Base-by-base conservation (phyloP, 2,888 invertebrate species). In the Pterobdella sp. region DNA sequence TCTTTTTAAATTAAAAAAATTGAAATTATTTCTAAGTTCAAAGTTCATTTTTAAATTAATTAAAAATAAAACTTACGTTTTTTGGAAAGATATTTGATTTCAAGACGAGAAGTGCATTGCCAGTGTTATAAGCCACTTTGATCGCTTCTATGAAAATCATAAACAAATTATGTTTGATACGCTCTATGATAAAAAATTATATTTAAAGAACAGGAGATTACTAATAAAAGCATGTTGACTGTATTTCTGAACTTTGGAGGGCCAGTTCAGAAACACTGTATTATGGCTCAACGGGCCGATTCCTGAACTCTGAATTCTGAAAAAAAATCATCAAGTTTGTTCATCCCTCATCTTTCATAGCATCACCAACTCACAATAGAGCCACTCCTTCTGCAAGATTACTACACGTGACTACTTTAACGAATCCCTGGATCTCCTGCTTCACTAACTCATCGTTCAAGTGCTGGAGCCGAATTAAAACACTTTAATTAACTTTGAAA, bases 361-460 rank as follows among this genome's bases (percentile, higher is more conserved):
- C n/a, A n/a, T 29, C 18, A 22, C 2, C 18, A 31, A 75, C 77
- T 76, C 86, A 92, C 90, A 93, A 87, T 80, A 92, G 90, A 78
- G 91, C 91, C 56, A 80, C 66, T 10, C 79, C 78, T 36, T 78
- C 77, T 31, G 70, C 73, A 34, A 79, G 36, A 72, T 78, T 74
- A 29, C 70, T 74, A 10, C 78, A 74, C 22, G 76, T 72, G 66
- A 78, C 72, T 2, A 78, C 77, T 68, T 79, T 79, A 26, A 77
- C 76, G 72, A 79, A 79, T 18, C 79, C 79, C 72, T 78, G 78
- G 10, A 77, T 77, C 42, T 77, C 78, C 29, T 77, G 75, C 1
- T 64, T 66, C 22, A 35, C 68, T 77, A 79, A 74, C 32, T 68
- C 31, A 1, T 75, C 65, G 26, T 74, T 74, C 68, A 78, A 26